phyloP scores from a whole-genome alignment of 2,113 vertebrate species.

The Zosterops hypoxanthus region DNA sequence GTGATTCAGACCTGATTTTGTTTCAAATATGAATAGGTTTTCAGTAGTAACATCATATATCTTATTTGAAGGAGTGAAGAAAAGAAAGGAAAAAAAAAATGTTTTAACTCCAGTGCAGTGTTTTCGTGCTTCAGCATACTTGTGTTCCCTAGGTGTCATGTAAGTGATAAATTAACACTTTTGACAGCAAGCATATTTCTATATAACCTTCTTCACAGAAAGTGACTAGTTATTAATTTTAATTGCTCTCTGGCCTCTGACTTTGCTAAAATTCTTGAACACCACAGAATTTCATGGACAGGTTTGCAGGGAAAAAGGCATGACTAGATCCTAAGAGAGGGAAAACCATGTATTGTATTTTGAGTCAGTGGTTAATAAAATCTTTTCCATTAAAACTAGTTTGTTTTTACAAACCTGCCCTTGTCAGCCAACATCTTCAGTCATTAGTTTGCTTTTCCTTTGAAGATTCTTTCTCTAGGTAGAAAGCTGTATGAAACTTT shows the following conservation, averaged over 20 bases:
- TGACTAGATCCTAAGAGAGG: not conserved
- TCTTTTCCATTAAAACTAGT: not conserved
- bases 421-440: not conserved
- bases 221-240: not conserved
- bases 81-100: not conserved
- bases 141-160: not conserved
- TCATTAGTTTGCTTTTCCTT: not conserved
- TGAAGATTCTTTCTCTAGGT: not conserved
- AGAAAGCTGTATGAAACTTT: not conserved
- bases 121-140: not conserved
- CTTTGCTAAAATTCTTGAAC: not conserved
- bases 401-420: not conserved
- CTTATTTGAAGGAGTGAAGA: not conserved
- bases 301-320: not conserved
- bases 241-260: not conserved
- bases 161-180: constrained; percentile 5
- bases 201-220: not conserved
- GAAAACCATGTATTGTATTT: not conserved
- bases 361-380: not conserved
- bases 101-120: not conserved
- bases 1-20: not conserved
- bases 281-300: not conserved
- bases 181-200: not conserved
- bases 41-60: not conserved
- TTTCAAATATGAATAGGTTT: not conserved